Conservation (phyloP, 92 coral and sea anemone species). For the Epizoanthus rinbou region DNA sequence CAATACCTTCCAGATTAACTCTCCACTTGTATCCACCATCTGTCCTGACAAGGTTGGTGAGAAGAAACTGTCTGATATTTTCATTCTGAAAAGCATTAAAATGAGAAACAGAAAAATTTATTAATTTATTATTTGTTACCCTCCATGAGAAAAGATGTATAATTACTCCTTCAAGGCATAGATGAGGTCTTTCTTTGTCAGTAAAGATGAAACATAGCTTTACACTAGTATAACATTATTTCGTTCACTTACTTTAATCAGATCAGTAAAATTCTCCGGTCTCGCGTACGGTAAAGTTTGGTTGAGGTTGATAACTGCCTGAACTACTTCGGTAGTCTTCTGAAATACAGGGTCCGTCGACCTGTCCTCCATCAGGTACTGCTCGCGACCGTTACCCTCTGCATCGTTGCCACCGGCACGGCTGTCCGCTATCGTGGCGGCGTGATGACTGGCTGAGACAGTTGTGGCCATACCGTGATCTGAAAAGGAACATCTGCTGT, state of each 20-base stretch:
- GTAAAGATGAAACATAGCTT: no score
- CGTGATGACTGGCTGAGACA: slow-evolving; percentile 15
- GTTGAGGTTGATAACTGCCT: slow-evolving; percentile 39
- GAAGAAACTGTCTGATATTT: slow-evolving; percentile 75
- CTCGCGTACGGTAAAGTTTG: slow-evolving; percentile 43
- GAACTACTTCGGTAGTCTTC: slow-evolving; percentile 41
- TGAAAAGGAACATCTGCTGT: neutral
- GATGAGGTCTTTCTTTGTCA: no score
- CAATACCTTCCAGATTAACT: slow-evolving; percentile 80
- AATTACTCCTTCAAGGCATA: no score
- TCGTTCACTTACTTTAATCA: slow-evolving; percentile 28
- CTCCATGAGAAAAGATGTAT: no score
- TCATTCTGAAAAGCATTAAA: slow-evolving; percentile 55
- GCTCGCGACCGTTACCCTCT: neutral
- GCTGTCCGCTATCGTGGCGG: slow-evolving; percentile 38
- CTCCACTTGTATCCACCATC: slow-evolving; percentile 80
- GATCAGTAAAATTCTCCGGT: slow-evolving; percentile 39
- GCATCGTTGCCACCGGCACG: neutral
- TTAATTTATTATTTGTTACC: no score
- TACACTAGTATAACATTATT: no score
- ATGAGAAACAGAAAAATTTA: no score
- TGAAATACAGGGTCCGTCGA: slow-evolving; percentile 34
- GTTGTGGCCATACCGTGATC: slow-evolving; percentile 47
- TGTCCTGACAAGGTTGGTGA: slow-evolving; percentile 75
- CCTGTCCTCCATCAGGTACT: slow-evolving; percentile 39